Percentiles rank a stretch among this genome's conserved stretches.
Conservation (phyloP, 2,797 vertebrate species). For the Hoplostethus mediterraneus region DNA sequence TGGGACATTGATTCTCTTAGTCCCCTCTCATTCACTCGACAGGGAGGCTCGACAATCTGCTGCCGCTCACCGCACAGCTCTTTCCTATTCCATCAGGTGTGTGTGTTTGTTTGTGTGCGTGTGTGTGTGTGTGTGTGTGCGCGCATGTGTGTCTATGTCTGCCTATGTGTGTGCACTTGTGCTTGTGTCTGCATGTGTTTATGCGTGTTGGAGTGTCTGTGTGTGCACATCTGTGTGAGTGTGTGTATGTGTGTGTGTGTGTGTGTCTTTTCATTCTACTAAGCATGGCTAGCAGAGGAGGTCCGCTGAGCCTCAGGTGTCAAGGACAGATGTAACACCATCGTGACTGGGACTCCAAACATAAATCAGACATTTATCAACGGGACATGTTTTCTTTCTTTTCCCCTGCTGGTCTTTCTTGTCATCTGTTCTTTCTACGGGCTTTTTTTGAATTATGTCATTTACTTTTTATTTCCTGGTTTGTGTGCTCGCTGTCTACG, state of each 20-base stretch:
- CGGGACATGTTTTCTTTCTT: not conserved
- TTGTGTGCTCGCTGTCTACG: not conserved
- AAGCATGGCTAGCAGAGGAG: not conserved
- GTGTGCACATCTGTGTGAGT: not conserved
- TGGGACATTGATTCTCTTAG: slow-evolving; percentile 18
- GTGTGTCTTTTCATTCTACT: not conserved
- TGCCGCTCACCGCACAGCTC: not conserved
- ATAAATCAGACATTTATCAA: slow-evolving; percentile 12
- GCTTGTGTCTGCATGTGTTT: not conserved
- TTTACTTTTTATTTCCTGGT: not conserved
- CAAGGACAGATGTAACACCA: slow-evolving; percentile 15
- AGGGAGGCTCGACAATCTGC: slow-evolving; percentile 5
- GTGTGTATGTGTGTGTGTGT: slow-evolving; percentile 4
- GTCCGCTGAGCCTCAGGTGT: slow-evolving; percentile 3
- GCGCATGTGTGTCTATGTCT: not conserved
- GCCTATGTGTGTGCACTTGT: not conserved
- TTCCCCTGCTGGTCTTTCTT: not conserved
- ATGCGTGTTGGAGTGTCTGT: not conserved
- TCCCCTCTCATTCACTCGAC: slow-evolving; percentile 5
- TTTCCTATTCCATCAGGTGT: not conserved
- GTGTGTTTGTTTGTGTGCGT: not conserved
- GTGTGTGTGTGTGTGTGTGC: not conserved
- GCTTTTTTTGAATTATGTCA: not conserved
- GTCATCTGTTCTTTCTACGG: not conserved
- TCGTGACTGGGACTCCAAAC: not conserved